Evolutionary conservation across 2,797 vertebrate genomes (phyloP).

Genomic region (Betta splendens): DNA sequence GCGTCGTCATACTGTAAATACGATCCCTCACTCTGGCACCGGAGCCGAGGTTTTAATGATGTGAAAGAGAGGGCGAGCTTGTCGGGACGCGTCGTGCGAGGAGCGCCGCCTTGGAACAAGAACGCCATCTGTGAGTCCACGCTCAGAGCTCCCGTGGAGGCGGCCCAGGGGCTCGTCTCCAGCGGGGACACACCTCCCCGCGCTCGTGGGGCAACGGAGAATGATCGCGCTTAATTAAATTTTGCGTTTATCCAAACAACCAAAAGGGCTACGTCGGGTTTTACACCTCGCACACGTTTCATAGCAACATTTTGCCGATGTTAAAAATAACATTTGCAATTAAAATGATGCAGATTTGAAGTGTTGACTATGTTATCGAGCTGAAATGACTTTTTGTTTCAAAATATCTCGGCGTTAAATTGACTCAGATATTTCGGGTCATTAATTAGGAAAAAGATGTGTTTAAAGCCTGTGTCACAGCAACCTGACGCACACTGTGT

Average conservation of each 20-base stretch:
- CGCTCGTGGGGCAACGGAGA: conserved; percentile 21
- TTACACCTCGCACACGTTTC: background rate
- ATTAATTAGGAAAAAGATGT: no score
- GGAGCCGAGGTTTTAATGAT: conserved; percentile 49
- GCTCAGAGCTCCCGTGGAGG: conserved; percentile 29
- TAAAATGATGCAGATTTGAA: background rate
- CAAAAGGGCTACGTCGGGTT: background rate
- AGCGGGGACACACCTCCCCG: conserved; percentile 18
- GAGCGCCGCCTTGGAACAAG: conserved; percentile 37
- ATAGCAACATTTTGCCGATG: background rate
- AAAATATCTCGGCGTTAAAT: conserved; percentile 6
- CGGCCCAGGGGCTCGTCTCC: conserved; percentile 34
- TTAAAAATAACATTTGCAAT: background rate
- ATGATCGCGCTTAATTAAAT: conserved; percentile 13
- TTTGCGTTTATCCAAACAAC: conserved; percentile 19
- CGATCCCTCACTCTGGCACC: conserved; percentile 12
- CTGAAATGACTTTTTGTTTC: background rate
- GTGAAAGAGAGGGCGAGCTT: conserved; percentile 55
- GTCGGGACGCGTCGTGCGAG: conserved; percentile 53
- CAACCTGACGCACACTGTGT: no score
- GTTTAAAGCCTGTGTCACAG: no score
- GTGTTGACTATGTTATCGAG: background rate
- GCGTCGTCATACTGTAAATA: conserved; percentile 5
- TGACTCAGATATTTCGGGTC: no score
- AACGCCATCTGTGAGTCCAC: conserved; percentile 57